phyloP scores from a whole-genome alignment of 2,113 vertebrate genomes.

The Cynocephalus volans region DNA sequence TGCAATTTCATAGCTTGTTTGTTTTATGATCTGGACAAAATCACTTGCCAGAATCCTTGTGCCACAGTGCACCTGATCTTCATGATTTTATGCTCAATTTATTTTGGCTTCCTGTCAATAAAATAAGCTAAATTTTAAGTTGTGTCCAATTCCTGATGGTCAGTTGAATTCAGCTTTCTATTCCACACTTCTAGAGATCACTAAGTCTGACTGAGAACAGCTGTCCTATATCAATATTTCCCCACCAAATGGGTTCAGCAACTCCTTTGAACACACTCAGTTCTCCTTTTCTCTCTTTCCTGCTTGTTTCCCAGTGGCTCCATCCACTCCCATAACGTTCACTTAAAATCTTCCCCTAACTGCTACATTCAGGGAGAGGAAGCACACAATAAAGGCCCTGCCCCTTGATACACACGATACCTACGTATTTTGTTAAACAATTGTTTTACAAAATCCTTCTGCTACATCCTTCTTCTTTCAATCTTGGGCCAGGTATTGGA shows the following conservation, averaged over 20 bases:
- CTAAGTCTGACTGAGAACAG: neutral
- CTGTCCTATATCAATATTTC: neutral
- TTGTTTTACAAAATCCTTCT: neutral
- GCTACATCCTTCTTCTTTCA: neutral
- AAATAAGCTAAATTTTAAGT: neutral
- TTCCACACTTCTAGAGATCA: neutral
- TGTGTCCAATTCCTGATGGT: neutral
- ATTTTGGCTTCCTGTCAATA: conserved; percentile 26
- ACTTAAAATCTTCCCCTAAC: neutral
- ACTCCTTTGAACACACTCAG: neutral
- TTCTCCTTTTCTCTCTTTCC: neutral
- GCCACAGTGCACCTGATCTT: neutral
- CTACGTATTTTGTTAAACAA: neutral
- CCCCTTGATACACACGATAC: neutral
- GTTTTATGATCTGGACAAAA: conserved; percentile 15
- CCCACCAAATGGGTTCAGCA: neutral
- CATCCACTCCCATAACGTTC: neutral
- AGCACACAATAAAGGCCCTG: neutral
- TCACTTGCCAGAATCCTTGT: neutral
- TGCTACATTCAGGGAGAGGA: neutral
- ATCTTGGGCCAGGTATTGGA: neutral
- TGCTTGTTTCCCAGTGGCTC: neutral
- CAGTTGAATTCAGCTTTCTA: neutral
- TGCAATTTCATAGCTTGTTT: neutral
- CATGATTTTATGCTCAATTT: neutral